Base-by-base conservation (phyloP, 2,113 vertebrate species). In the Ahaetulla prasina region DNA sequence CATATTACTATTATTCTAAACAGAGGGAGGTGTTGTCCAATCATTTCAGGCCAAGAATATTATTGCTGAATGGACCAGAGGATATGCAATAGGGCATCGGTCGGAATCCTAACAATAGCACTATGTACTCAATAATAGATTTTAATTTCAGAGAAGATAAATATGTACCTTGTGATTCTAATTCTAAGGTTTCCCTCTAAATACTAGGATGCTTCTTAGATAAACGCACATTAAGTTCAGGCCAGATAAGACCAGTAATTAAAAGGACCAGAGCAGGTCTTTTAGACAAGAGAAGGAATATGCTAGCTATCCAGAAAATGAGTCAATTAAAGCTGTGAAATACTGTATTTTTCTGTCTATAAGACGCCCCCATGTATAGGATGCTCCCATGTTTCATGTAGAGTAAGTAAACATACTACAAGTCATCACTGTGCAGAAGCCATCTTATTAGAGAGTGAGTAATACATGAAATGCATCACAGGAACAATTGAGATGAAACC, bases 71-170 rank as follows among this genome's bases (percentile, higher is more conserved):
- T 86, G 27, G 9, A 86, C n/a, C n/a, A 80, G 35, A 63, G 30
- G 55, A 68, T 63, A 47, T 63, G 47, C 47, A 49, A 49, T 49
- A 49, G 47, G 47, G 47, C 47, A 49, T 49, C 9, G 9, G 9
- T 49, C 1, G 47, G 47, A 49, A 49, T 49, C 47, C 47, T 49
- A 8, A 14, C 14, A 63, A n/a, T 63, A 43, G 43, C 90, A 49
- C 22, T n/a, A 11, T 91, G n/a, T 53, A 39, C 39, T 91, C 55
- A 8, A 85, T 45, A 30, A 60, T 30, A 84, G 9, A 35, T n/a
- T 85, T 91, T 49, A 91, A 87, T 91, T 91, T 91, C 54, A 60
- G 14, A 60, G 35, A 86, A 30, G 16, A 91, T 86, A 55, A 45
- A 86, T 14, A 10, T 60, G 84, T 54, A 57, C 18, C 30, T 60